Conservation (phyloP, 2,797 vertebrate genomes). For the Onychomys leucogaster region DNA sequence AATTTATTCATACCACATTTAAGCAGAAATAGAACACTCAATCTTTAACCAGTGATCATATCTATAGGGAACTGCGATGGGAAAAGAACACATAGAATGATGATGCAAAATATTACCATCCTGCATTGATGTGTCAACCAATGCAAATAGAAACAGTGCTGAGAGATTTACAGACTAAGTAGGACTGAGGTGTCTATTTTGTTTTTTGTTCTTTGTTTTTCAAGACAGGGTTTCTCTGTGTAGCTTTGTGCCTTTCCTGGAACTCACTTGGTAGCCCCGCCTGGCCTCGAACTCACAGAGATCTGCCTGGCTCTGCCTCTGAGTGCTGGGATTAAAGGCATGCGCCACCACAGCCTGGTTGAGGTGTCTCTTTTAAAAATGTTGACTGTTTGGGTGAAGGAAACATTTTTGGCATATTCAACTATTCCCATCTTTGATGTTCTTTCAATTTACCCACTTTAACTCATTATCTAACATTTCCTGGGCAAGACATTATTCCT, state of each 20-base stretch:
- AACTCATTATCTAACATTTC: neutral
- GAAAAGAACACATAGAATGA: neutral
- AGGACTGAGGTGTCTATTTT: neutral
- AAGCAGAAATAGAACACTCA: neutral
- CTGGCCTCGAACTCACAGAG: no score
- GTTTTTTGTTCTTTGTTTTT: no score
- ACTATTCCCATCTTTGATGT: neutral
- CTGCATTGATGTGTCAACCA: neutral
- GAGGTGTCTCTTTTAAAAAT: neutral
- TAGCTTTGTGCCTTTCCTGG: no score
- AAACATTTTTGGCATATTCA: neutral
- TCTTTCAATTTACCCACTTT: neutral
- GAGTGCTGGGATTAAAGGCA: no score
- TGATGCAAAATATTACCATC: neutral
- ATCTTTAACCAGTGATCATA: neutral
- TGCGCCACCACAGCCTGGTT: no score
- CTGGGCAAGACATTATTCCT: neutral
- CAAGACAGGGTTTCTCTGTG: no score
- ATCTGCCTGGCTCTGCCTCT: no score
- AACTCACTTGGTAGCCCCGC: no score
- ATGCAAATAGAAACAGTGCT: neutral
- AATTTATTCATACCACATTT: neutral
- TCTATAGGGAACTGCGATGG: no score
- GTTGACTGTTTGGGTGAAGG: neutral
- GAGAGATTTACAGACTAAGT: neutral